phyloP scores from a whole-genome alignment of 2,888 invertebrate genomes.

The Eurois occulta region DNA sequence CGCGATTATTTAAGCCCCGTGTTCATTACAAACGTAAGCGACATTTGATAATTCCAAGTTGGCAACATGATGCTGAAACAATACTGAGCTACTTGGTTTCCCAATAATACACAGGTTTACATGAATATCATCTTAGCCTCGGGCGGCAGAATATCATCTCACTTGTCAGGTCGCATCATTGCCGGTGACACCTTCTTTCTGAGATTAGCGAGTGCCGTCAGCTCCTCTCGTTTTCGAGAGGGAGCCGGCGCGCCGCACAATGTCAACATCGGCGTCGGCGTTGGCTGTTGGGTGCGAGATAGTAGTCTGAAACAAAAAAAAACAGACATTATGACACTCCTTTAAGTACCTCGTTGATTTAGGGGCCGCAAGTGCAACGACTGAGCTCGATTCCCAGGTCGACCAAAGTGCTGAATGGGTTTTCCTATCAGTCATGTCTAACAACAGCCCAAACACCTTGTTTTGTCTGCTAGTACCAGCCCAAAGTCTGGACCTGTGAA shows the following conservation, averaged over 20 bases:
- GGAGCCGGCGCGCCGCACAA: constrained; percentile 90
- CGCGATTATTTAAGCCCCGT: not conserved
- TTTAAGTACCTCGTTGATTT: not conserved
- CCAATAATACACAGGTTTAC: not conserved
- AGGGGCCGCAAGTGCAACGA: not conserved
- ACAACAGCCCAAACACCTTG: no score
- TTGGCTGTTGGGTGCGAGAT: constrained; percentile 77
- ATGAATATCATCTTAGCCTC: not conserved
- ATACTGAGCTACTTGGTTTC: not conserved
- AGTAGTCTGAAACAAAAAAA: constrained; percentile 71
- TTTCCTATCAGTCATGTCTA: not conserved
- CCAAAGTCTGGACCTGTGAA: not conserved
- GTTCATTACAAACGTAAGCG: not conserved
- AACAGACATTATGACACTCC: not conserved
- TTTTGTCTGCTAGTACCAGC: not conserved
- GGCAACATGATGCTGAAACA: not conserved
- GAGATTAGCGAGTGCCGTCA: constrained; percentile 92
- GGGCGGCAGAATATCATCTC: constrained; percentile 31
- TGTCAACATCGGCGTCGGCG: constrained; percentile 85
- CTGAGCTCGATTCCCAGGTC: not conserved
- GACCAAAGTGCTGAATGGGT: not conserved
- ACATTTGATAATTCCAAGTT: not conserved
- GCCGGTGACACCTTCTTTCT: constrained; percentile 92
- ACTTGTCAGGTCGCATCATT: constrained; percentile 85
- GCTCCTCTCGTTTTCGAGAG: constrained; percentile 93